phyloP scores from a whole-genome alignment of 2,888 invertebrate species.

The Cabera pusaria region DNA sequence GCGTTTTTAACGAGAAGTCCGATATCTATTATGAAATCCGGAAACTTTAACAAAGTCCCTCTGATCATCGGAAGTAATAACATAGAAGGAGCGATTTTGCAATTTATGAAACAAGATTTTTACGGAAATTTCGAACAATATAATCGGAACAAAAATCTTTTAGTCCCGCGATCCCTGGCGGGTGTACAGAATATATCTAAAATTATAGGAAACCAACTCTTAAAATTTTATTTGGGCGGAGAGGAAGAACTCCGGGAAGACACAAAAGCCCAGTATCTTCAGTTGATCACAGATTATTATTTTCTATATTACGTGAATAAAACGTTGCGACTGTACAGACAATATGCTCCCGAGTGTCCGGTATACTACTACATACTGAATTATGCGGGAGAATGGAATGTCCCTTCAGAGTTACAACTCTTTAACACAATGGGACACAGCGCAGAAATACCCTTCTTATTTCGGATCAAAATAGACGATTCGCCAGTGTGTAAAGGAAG shows the following conservation, averaged over 20 bases:
- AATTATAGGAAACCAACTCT: slow-evolving; percentile 58
- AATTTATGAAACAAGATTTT: slow-evolving; percentile 49
- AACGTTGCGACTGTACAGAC: slow-evolving; percentile 60
- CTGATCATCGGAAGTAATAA: slow-evolving; percentile 71
- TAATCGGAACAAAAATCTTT: slow-evolving; percentile 53
- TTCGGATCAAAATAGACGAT: slow-evolving; percentile 49
- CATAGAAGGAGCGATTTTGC: slow-evolving; percentile 56
- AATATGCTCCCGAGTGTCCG: slow-evolving; percentile 54
- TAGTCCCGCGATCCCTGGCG: slow-evolving; percentile 61
- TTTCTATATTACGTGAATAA: slow-evolving; percentile 69
- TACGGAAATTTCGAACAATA: slow-evolving; percentile 60
- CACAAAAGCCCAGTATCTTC: slow-evolving; percentile 62
- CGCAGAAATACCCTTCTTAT: slow-evolving; percentile 68
- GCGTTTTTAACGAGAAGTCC: slow-evolving; percentile 70
- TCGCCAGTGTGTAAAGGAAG: slow-evolving; percentile 52
- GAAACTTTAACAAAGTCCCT: slow-evolving; percentile 70
- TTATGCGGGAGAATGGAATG: slow-evolving; percentile 62
- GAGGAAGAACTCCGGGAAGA: slow-evolving; percentile 54
- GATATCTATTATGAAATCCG: slow-evolving; percentile 59
- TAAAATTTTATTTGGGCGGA: slow-evolving; percentile 65
- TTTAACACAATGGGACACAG: slow-evolving; percentile 63
- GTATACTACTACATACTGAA: slow-evolving; percentile 70
- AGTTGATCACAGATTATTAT: slow-evolving; percentile 68
- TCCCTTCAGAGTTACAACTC: slow-evolving; percentile 49
- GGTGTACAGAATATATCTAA: slow-evolving; percentile 47